These are phyloP conservation scores for Anarhynchus alexandrinus DNA, from an alignment of 2,113 vertebrate species.

Conservation along the genomic window DNA sequence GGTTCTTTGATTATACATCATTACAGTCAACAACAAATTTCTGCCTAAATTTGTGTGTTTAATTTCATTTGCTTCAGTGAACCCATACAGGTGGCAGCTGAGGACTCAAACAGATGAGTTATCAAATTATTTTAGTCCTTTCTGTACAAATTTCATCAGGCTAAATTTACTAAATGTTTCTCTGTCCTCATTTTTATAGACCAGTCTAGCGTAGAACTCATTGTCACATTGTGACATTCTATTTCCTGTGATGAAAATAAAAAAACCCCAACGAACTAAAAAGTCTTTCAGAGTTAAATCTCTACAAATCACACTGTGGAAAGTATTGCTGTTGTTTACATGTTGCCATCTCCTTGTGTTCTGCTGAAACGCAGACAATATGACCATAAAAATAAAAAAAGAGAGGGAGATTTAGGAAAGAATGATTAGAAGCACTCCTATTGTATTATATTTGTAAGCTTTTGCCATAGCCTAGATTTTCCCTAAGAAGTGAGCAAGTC, in stretches of 20 bases:
- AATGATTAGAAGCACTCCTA: not conserved
- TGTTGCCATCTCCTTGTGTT: not conserved
- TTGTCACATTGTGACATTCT: not conserved
- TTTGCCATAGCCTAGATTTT: not conserved
- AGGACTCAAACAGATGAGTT: not conserved
- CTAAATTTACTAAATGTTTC: not conserved
- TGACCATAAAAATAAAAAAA: not conserved
- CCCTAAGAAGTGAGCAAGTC: not conserved
- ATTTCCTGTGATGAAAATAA: not conserved
- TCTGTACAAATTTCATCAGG: not conserved
- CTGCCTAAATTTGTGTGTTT: not conserved
- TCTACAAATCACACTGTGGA: not conserved
- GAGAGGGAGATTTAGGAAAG: not conserved
- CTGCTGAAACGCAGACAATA: not conserved
- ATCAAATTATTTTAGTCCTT: not conserved
- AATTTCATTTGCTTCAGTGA: not conserved
- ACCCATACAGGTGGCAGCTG: not conserved
- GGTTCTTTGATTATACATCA: not conserved
- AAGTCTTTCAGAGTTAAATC: not conserved
- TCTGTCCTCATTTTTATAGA: not conserved
- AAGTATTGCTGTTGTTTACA: not conserved
- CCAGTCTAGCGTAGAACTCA: not conserved
- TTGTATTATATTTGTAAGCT: not conserved
- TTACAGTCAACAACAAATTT: not conserved
- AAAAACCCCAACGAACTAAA: not conserved